phyloP scores from a whole-genome alignment of 2,113 vertebrate species.

The Microtus pennsylvanicus region DNA sequence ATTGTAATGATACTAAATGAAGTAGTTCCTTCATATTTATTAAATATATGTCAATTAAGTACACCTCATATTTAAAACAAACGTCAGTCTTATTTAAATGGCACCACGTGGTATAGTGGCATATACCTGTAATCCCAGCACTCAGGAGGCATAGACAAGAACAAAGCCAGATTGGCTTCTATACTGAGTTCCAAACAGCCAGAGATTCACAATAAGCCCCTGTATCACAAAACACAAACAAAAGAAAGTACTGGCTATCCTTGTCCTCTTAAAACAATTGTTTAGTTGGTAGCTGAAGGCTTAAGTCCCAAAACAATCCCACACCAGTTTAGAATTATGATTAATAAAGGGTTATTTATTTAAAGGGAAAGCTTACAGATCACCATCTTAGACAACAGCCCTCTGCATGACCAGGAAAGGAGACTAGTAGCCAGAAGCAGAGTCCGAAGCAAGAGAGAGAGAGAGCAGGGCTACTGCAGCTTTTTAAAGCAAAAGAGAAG shows the following conservation, averaged over 20 bases:
- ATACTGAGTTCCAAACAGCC: neutral
- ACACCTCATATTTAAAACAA: conserved; percentile 42
- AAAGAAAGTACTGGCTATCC: neutral
- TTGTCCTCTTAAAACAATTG: conserved; percentile 31
- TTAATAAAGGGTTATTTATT: too few species aligned
- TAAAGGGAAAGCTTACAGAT: too few species aligned
- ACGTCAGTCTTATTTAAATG: neutral
- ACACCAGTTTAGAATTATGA: too few species aligned
- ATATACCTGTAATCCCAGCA: neutral
- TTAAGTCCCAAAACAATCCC: too few species aligned
- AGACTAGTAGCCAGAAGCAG: too few species aligned
- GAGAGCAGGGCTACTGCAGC: too few species aligned
- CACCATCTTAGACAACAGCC: too few species aligned
- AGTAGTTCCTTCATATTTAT: conserved; percentile 33
- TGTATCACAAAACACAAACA: neutral
- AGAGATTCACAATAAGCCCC: neutral
- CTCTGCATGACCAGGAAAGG: too few species aligned
- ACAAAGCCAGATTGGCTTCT: neutral
- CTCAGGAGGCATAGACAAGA: neutral
- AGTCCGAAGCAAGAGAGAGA: too few species aligned
- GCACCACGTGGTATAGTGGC: neutral
- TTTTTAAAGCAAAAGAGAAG: too few species aligned
- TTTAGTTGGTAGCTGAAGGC: neutral
- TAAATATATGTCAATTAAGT: conserved; percentile 23
- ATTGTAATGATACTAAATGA: conserved; percentile 33